Conservation (phyloP, 2,113 vertebrate genomes). For the Jaculus jaculus region DNA sequence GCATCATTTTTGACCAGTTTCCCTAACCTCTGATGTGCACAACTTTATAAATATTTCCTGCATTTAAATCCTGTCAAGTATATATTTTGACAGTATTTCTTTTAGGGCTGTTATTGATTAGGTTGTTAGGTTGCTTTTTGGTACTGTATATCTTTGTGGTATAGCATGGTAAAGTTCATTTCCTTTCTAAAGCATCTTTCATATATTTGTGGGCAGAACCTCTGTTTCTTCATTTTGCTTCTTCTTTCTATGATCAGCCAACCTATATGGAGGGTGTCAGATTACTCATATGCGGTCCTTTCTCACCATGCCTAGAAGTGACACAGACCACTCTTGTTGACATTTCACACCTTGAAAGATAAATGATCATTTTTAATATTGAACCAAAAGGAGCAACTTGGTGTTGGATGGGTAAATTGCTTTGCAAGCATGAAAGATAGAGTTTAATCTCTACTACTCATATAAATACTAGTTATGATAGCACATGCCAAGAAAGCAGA, state of each 20-base stretch:
- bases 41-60: neutral
- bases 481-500: too few relatives aligned
- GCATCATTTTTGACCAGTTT: neutral
- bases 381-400: neutral
- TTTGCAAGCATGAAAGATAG: too few relatives aligned
- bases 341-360: neutral
- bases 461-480: too few relatives aligned
- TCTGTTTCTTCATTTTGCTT: neutral
- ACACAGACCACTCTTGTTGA: neutral
- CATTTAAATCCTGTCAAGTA: neutral
- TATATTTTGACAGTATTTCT: neutral
- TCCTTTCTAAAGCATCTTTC: neutral
- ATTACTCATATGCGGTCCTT: neutral
- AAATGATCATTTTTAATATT: neutral
- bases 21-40: neutral
- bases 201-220: rapidly evolving
- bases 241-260: neutral
- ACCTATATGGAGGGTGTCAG: neutral
- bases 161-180: neutral
- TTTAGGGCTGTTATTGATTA: neutral
- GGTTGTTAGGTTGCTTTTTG: neutral
- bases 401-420: too few relatives aligned
- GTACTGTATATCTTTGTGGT: neutral
- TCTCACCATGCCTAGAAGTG: neutral
- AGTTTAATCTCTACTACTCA: too few relatives aligned